Percentiles rank a stretch among this genome's conserved stretches.
Conservation (phyloP, 2,797 vertebrate species). For the Urocyon cinereoargenteus region DNA sequence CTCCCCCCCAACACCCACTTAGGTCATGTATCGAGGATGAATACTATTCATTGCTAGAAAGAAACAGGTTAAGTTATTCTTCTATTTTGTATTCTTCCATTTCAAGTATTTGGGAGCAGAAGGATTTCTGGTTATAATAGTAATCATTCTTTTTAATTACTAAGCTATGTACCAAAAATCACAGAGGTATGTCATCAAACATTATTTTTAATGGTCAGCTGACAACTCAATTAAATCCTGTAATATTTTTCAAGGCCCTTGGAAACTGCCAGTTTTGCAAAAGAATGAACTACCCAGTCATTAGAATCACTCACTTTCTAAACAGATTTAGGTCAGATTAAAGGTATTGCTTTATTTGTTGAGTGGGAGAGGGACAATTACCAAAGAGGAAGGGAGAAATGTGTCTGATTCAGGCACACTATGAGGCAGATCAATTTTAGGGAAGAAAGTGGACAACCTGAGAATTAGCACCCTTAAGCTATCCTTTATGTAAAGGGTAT, state of each 20-base stretch:
- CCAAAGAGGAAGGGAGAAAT: background rate
- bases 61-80: background rate
- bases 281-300: background rate
- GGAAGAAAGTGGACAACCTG: background rate
- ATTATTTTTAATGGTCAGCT: slow-evolving; percentile 28
- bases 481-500: background rate
- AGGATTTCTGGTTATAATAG: background rate
- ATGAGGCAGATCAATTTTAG: background rate
- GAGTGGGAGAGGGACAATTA: background rate
- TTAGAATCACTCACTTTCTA: background rate
- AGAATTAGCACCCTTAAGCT: background rate
- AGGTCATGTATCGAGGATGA: background rate
- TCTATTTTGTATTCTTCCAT: background rate
- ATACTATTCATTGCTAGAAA: background rate
- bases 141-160: background rate
- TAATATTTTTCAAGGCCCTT: slow-evolving; percentile 1
- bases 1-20: background rate
- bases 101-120: background rate
- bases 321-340: slow-evolving; percentile 31
- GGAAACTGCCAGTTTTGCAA: background rate
- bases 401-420: background rate
- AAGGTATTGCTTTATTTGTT: background rate
- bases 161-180: background rate
- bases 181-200: background rate
- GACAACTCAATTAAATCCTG: background rate